phyloP scores from a whole-genome alignment of 1,140 invertebrate species.

The Hormaphis cornu region DNA sequence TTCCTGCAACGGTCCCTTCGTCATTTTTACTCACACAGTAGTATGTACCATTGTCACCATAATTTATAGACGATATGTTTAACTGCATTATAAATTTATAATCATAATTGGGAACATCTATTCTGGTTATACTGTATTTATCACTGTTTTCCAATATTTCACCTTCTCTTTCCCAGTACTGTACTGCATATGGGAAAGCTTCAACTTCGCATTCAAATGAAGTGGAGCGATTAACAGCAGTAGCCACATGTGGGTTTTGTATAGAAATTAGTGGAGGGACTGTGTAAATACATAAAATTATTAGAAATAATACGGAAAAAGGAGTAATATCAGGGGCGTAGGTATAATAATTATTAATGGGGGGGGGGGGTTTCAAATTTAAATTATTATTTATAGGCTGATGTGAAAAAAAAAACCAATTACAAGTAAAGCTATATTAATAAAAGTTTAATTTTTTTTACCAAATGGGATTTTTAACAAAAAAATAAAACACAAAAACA shows the following conservation, averaged over 20 bases:
- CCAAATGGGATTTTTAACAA: too few relatives aligned
- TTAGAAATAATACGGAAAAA: not conserved
- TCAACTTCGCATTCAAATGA: constrained; percentile 77
- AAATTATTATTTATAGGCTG: too few relatives aligned
- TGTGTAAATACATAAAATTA: constrained; percentile 44
- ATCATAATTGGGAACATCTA: constrained; percentile 48
- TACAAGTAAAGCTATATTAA: too few relatives aligned
- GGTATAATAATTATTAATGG: too few relatives aligned
- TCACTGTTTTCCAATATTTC: constrained; percentile 49
- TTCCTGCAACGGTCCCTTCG: constrained; percentile 63
- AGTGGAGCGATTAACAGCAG: constrained; percentile 56
- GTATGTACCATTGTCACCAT: constrained; percentile 61
- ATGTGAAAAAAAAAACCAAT: too few relatives aligned
- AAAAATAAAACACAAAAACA: too few relatives aligned
- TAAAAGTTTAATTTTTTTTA: too few relatives aligned
- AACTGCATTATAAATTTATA: constrained; percentile 54
- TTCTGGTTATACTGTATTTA: constrained; percentile 49
- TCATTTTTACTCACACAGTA: constrained; percentile 77
- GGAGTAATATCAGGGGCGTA: too few relatives aligned
- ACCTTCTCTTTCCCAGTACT: constrained; percentile 74
- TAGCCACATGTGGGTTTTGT: constrained; percentile 61
- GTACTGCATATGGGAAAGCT: constrained; percentile 74
- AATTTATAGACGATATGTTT: constrained; percentile 57
- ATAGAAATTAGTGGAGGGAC: constrained; percentile 74
- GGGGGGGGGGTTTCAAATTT: too few relatives aligned